Base-by-base conservation (phyloP, 2,888 invertebrate genomes). In the Stenoptilia bipunctidactyla region DNA sequence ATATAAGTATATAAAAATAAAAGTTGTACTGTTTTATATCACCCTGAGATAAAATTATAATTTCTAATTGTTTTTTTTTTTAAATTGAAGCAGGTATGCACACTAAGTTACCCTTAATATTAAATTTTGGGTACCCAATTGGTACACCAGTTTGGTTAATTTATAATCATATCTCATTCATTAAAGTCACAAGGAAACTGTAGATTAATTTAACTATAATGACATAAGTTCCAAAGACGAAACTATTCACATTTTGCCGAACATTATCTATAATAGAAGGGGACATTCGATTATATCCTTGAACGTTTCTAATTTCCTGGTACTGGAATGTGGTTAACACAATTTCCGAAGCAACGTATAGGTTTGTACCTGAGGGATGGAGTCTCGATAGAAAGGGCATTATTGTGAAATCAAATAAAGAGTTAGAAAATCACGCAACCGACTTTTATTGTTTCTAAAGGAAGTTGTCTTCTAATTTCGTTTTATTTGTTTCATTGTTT, bases 231-330 rank as follows among this genome's bases (percentile, higher is more conserved):
- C 30, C 30, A 30, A 30, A 30, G 30, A 30, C 12, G 12, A n/a
- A 30, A 14, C 27, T 30, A 12, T 12, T 30, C 30, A 30, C 30
- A 30, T 30, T 30, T 30, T n/a, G 9, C n/a, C 9, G n/a, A 30
- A 10, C 30, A 34, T 15, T 35, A 36, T 15, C 39, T 44, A 30
- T 12, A 30, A 12, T 30, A 30, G 30, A 30, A 20, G 58, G 65
- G 66, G 70, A 73, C 72, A 77, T 82, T 80, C 77, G 79, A 80
- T 82, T 76, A 79, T 70, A 75, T 67, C 68, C 71, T 70, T 66
- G 66, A 80, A 75, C 79, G 70, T 79, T 82, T 77, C 80, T 83
- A 83, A 83, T 83, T 83, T 83, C 83, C 82, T 80, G 82, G 69
- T 70, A 66, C 64, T 70, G 67, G 68, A 73, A 74, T 73, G 75